Conservation (phyloP, 2,113 vertebrate genomes). For the Acrocephalus arundinaceus region DNA sequence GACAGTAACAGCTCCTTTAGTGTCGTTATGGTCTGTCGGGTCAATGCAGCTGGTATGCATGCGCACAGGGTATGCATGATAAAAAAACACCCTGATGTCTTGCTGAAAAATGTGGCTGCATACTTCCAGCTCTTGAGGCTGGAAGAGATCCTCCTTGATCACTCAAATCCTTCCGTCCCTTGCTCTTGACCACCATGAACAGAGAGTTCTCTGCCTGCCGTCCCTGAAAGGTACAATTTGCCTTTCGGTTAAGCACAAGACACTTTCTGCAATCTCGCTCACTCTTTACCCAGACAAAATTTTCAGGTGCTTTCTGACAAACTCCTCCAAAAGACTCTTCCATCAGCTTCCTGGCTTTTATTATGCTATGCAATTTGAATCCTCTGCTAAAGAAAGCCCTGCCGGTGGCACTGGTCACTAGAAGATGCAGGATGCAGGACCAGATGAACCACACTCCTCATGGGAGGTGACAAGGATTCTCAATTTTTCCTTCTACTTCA, state of each 20-base stretch:
- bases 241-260: not conserved
- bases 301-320: constrained; percentile 30
- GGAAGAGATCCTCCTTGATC: not conserved
- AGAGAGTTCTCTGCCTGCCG: not conserved
- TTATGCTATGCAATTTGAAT: not conserved
- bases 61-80: not conserved
- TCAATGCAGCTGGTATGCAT: not conserved
- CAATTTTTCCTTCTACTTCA: not conserved
- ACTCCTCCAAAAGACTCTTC: not conserved
- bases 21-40: constrained; percentile 31
- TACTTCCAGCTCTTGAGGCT: not conserved
- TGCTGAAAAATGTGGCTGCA: not conserved
- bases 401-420: not conserved
- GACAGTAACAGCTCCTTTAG: constrained; percentile 43
- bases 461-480: not conserved
- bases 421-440: not conserved
- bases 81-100: constrained; percentile 2
- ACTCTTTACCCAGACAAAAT: not conserved
- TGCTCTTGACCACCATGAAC: not conserved
- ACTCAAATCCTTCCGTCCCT: not conserved
- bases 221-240: not conserved
- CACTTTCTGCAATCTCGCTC: not conserved
- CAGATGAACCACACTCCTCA: not conserved
- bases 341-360: not conserved
- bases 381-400: not conserved